Evolutionary conservation across 2,888 invertebrate species (phyloP).

Genomic region (Eurois occulta): DNA sequence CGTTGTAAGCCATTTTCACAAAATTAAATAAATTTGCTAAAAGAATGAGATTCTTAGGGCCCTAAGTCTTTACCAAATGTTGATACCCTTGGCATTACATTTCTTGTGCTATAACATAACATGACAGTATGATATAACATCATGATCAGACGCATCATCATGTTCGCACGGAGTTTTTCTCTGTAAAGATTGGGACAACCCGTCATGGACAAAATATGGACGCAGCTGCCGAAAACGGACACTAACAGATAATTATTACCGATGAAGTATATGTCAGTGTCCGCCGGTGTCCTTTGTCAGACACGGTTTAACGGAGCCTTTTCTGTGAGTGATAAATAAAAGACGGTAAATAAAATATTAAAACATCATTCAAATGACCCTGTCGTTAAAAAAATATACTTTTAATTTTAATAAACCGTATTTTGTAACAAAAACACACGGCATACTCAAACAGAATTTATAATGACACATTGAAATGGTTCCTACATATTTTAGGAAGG

Average conservation of each 20-base stretch:
- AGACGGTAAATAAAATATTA: not conserved
- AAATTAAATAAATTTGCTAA: slow-evolving; percentile 1
- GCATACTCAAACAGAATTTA: slow-evolving; percentile 64
- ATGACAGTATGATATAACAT: not conserved
- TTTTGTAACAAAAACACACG: slow-evolving; percentile 40
- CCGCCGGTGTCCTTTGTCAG: not conserved
- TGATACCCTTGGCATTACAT: not conserved
- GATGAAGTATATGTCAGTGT: not conserved
- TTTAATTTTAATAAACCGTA: slow-evolving; percentile 27
- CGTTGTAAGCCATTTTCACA: not conserved
- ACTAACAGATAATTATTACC: not conserved
- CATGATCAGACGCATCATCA: no score
- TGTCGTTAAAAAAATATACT: not conserved
- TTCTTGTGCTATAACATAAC: not conserved
- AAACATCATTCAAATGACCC: not conserved
- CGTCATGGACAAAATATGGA: not conserved
- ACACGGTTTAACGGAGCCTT: not conserved
- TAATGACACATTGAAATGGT: slow-evolving; percentile 68
- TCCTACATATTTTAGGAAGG: slow-evolving; percentile 69
- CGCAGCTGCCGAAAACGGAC: not conserved
- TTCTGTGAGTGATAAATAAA: not conserved
- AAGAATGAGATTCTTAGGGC: not conserved
- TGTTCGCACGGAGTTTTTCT: no score
- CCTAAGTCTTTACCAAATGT: not conserved
- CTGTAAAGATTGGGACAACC: not conserved